Base-by-base conservation (phyloP, 2,113 vertebrate genomes). In the Petromus typicus region DNA sequence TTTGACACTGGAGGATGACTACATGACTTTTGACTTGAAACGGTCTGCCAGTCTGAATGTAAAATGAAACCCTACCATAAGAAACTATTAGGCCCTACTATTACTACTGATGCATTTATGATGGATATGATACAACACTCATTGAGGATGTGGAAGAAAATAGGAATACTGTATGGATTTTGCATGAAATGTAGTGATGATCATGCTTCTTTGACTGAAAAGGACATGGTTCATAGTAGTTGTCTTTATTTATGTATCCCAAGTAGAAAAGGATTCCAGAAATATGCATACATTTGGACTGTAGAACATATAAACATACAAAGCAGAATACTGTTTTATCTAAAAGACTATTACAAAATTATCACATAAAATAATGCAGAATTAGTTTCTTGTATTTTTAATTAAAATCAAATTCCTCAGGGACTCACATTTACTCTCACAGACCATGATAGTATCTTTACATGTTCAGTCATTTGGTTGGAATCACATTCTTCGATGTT, bases 391-490 rank as follows among this genome's bases (percentile, higher is more conserved):
- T 96, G 27, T 45, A 81, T 93, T 67, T 76, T 3, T 86, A 79
- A 94, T 91, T 95, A 69, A 89, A 92, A 87, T 67, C 1, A n/a
- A 96, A 94, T 40, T 89, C 83, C 3, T 20, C 22, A 91, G 30
- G 32, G 73, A 93, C 96, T 96, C 59, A 45, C 91, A 79, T 57
- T 83, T 76, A 94, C 3, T 32, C 57, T 37, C 32, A 92, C 12
- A 94, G 51, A 92, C 96, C 87, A 30, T 27, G 12, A 18, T 66
- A 40, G 7, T 37, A 16, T 56, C 71, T 90, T 96, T 75, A 87
- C 66, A 91, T 81, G 18, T 87, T 14, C 30, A 90, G 25, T 37
- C 63, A 95, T 92, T n/a, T 32, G 45, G 13, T 61, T 88, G 57
- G 93, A 51, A 48, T 91, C 7, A 75, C 3, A 83, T 7, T 75